phyloP scores from a whole-genome alignment of 2,888 invertebrate species.

The Labia minor region DNA sequence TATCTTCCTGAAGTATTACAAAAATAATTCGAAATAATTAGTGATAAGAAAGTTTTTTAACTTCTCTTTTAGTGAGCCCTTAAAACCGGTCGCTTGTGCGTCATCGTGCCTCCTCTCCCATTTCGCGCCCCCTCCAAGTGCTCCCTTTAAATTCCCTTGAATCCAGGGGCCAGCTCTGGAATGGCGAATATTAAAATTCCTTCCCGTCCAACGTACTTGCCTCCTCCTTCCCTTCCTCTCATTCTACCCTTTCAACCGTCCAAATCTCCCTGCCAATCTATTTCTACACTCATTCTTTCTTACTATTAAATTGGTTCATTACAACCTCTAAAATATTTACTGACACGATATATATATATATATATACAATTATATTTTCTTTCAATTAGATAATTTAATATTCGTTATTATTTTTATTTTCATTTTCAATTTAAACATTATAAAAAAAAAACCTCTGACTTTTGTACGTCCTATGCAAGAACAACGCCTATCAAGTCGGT shows the following conservation, averaged over 20 bases:
- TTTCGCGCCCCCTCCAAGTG: neutral
- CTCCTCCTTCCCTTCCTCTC: neutral
- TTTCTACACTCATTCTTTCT: neutral
- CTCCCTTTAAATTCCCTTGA: neutral
- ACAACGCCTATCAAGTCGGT: no score
- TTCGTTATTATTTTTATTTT: no score
- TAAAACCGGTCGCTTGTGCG: neutral
- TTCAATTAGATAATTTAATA: no score
- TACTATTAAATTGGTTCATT: conserved; percentile 13
- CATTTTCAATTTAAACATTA: no score
- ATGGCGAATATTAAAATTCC: conserved; percentile 13
- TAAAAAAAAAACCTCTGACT: no score
- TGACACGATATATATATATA: no score
- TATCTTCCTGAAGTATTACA: no score
- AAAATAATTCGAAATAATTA: no score
- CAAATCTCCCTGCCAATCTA: neutral
- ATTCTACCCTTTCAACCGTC: no score
- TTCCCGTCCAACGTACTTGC: neutral
- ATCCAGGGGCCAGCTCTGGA: neutral
- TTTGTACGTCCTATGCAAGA: no score
- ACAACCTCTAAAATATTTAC: neutral
- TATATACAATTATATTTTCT: no score
- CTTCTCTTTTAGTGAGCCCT: neutral
- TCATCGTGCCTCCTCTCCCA: neutral
- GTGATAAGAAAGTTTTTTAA: no score